Percentiles rank a stretch among this genome's conserved stretches.
These are phyloP conservation scores for Chloropsis hardwickii DNA, from an alignment of 2,113 vertebrate species.

Conservation along the genomic window DNA sequence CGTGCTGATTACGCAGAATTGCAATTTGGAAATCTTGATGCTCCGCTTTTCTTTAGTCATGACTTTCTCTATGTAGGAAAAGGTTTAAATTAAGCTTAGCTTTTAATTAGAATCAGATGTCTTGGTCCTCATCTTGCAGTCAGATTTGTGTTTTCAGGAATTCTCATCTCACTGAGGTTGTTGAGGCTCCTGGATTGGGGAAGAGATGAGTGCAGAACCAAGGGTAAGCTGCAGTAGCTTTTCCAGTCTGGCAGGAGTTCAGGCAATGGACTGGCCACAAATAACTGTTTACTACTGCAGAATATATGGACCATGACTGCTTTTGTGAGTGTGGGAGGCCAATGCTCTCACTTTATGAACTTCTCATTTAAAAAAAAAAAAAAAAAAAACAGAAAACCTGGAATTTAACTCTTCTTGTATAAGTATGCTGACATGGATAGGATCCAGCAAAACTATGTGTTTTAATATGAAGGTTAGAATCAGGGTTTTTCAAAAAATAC, in stretches of 20 bases:
- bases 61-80: background rate
- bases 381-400: background rate
- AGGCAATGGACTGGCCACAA: background rate
- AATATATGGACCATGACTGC: background rate
- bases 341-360: background rate
- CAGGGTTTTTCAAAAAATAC: background rate
- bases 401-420: background rate
- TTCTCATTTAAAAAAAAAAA: background rate
- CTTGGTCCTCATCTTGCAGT: constrained; percentile 1
- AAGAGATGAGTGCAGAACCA: background rate
- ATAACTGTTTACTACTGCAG: background rate
- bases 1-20: background rate
- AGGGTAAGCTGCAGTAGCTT: background rate
- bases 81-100: background rate
- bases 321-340: background rate
- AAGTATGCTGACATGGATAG: constrained; percentile 22
- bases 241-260: background rate
- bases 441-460: background rate
- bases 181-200: background rate
- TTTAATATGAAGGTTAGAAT: constrained; percentile 28
- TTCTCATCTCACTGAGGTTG: background rate
- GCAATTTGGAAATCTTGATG: background rate
- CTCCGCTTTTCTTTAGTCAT: background rate
- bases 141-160: background rate
- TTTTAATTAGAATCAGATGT: background rate